A percentile compares a stretch with the other conserved stretches of the same genome.
Conservation (phyloP, 2,797 vertebrate species). For the Oreochromis grahami region DNA sequence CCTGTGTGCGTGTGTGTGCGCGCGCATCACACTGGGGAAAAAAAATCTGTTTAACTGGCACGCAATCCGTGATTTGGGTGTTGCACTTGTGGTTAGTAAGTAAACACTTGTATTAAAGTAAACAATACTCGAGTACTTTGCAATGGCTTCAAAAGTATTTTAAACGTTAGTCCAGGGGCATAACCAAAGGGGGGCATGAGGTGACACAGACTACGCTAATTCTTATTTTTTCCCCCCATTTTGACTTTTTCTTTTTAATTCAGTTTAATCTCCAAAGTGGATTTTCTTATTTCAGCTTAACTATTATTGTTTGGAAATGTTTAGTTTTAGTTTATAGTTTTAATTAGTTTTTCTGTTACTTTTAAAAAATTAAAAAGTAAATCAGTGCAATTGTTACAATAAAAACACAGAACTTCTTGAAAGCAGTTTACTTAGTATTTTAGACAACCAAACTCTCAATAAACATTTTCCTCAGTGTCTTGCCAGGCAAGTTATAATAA, state of each 20-base stretch:
- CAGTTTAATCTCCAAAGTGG: neutral
- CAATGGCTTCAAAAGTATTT: neutral
- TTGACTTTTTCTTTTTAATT: neutral
- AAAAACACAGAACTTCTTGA: neutral
- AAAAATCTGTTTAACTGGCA: neutral
- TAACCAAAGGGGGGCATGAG: neutral
- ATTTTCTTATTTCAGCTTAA: neutral
- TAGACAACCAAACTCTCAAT: neutral
- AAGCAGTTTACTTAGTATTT: neutral
- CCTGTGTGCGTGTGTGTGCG: neutral
- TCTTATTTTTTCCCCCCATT: neutral
- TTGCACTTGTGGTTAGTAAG: neutral
- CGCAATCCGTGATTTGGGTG: neutral
- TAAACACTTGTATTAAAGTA: neutral
- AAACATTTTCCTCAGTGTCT: neutral
- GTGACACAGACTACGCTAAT: neutral
- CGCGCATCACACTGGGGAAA: neutral
- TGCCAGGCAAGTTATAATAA: neutral
- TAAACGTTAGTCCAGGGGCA: neutral
- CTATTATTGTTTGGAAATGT: neutral
- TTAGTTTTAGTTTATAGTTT: neutral
- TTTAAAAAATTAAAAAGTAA: neutral
- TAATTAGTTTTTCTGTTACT: neutral
- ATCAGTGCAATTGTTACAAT: neutral
- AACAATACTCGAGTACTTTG: neutral